Base-by-base conservation (phyloP, 2,113 vertebrate genomes). In the Motacilla tschutschensis region DNA sequence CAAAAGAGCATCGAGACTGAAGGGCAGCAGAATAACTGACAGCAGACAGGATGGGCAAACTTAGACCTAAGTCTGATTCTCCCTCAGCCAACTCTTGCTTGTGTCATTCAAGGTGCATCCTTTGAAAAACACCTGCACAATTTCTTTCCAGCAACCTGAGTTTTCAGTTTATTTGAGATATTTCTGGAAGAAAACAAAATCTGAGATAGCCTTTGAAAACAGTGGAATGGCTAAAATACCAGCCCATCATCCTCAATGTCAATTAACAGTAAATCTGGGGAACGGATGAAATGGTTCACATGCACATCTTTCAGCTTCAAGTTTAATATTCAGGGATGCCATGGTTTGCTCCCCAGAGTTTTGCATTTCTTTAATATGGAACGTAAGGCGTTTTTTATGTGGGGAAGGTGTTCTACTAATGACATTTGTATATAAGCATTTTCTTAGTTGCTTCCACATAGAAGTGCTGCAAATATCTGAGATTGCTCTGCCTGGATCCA, bases 241-340 rank as follows among this genome's bases (percentile, higher is more conserved):
- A 60, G 5, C 9, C 21, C 17, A 60, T 8, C 3, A 53, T 33
- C 21, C 14, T 72, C 46, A 26, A 0, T 31, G 7, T 13, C 0
- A 0, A 24, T 72, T 24, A 53, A 14, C 7, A 69, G 11, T 33
- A 79, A 65, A 76, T 20, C 31, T 48, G 10, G 12, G 14, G 15
- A 44, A 85, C 69, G 36, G 9, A 1, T 51, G 10, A 65, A 70
- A 13, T 31, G 2, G 35, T 87, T 64, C 35, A 14, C 7, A 8
- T 17, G 44, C 2, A 8, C 4, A 6, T 36, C 16, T 72, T 55
- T 38, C 13, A 59, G 8, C 16, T 43, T 78, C 22, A 51, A 29
- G 6, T 59, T 58, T 59, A 55, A 35, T 54, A 29, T 71, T 41
- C 4, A 4, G 3, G 4, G 5, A 63, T 54, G 15, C 0, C 15